phyloP scores from a whole-genome alignment of 2,888 invertebrate species.

The Drosophila emarginata region DNA sequence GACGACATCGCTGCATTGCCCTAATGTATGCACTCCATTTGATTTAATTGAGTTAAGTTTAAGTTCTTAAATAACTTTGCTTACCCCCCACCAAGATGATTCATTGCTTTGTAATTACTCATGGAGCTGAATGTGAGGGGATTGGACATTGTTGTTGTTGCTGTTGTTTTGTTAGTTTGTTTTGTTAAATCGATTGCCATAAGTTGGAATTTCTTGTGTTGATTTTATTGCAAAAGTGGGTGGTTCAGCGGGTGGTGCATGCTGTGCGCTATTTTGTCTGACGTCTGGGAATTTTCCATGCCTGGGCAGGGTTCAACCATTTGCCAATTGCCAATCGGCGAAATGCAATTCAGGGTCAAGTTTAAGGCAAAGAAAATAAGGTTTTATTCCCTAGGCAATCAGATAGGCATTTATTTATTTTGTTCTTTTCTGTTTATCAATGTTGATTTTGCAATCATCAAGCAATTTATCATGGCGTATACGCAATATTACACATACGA shows the following conservation, averaged over 20 bases:
- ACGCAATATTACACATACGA: slow-evolving; percentile 30
- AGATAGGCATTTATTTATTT: background rate
- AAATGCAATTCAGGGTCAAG: slow-evolving; percentile 55
- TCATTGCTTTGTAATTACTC: slow-evolving; percentile 13
- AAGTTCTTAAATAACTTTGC: background rate
- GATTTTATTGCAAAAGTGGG: background rate
- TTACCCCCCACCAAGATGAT: slow-evolving; percentile 3
- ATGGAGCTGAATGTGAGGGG: background rate
- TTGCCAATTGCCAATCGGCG: slow-evolving; percentile 10
- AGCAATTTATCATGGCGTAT: slow-evolving; percentile 8
- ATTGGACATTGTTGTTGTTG: background rate
- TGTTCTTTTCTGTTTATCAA: background rate
- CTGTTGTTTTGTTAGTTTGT: slow-evolving; percentile 19
- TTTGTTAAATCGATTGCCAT: slow-evolving; percentile 43
- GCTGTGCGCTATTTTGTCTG: slow-evolving; percentile 53
- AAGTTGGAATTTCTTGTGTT: slow-evolving; percentile 2
- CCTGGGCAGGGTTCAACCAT: slow-evolving; percentile 15
- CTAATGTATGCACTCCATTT: slow-evolving; percentile 40
- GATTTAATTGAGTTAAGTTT: slow-evolving; percentile 48
- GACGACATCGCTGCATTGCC: slow-evolving; percentile 28
- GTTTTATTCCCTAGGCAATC: background rate
- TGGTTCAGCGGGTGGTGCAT: slow-evolving; percentile 35
- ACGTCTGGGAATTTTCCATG: slow-evolving; percentile 67
- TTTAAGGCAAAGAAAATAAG: slow-evolving; percentile 25
- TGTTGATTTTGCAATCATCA: background rate